Evolutionary conservation across 2,113 vertebrate genomes (phyloP), one percentile per base, ranked within the genome.

Genomic region (Cyprinus carpio): DNA sequence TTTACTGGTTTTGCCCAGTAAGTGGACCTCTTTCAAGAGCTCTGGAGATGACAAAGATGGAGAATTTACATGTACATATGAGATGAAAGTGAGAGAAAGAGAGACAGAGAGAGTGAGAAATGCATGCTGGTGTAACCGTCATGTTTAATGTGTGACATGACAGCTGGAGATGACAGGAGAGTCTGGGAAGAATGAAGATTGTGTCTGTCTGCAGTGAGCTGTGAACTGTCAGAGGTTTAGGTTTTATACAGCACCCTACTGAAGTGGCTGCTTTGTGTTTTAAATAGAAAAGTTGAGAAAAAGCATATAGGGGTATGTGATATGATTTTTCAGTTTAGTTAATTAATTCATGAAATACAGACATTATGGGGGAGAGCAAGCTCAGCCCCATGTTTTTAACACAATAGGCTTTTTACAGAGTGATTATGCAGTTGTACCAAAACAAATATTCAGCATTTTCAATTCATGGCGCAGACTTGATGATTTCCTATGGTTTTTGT

Each of bases 21-120:
- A 89, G 11, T 97, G 96, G 34, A 97, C 94, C 90, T 97, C 91
- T 79, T 92, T 90, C 87, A 99, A 89, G 37, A 96, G 96, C 89
- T 95, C 98, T 99, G 85, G 0, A 6, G n/a, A 85, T 16, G 8
- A 86, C 23, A 84, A 25, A 72, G 75, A 43, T 40, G 13, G 15
- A 74, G 58, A 43, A 83, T 69, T 31, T 43, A 64, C 74, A 81
- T 27, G 78, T 18, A 54, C 20, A 72, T 67, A 27, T 23, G 6
- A 60, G 43, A 81, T 6, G 13, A 46, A 13, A 72, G 80, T 23
- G 31, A 37, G 18, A 83, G 60, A 18, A 40, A 40, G 40, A 9
- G 16, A 51, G 75, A 72, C 18, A 83, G 16, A 13, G 13, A n/a
- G 16, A 72, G 80, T 37, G 34, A 37, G 18, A 83, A 15, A 85